Conservation (phyloP, 2,888 invertebrate species). For the Xestia sexstrigata region DNA sequence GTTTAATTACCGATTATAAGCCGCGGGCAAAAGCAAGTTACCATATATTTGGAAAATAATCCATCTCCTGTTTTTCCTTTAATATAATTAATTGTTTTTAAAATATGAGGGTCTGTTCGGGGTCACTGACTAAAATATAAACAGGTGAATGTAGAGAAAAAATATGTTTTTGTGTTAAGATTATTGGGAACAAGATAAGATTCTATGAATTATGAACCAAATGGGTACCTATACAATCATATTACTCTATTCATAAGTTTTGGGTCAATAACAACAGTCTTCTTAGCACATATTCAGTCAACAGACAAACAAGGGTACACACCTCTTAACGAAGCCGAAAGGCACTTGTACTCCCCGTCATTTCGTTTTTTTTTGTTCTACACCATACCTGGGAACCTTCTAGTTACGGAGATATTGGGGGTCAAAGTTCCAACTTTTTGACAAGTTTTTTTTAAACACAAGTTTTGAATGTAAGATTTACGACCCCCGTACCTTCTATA, state of each 20-base stretch:
- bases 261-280: not conserved
- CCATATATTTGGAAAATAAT: not conserved
- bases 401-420: no score
- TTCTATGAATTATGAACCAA: not conserved
- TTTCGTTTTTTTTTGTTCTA: no score
- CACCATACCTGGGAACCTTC: no score
- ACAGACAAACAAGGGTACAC: not conserved
- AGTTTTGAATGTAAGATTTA: no score
- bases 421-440: no score
- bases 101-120: not conserved
- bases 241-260: not conserved
- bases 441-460: no score
- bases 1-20: no score
- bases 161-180: not conserved
- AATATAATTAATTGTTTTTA: not conserved
- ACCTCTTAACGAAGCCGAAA: no score
- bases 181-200: constrained; percentile 1
- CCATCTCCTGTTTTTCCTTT: not conserved
- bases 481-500: no score
- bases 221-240: not conserved
- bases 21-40: no score
- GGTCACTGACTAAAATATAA: not conserved
- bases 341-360: no score
- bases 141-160: not conserved
- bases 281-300: not conserved